Evolutionary conservation across 2,113 vertebrate species (phyloP).

Genomic region (Oncorhynchus keta): DNA sequence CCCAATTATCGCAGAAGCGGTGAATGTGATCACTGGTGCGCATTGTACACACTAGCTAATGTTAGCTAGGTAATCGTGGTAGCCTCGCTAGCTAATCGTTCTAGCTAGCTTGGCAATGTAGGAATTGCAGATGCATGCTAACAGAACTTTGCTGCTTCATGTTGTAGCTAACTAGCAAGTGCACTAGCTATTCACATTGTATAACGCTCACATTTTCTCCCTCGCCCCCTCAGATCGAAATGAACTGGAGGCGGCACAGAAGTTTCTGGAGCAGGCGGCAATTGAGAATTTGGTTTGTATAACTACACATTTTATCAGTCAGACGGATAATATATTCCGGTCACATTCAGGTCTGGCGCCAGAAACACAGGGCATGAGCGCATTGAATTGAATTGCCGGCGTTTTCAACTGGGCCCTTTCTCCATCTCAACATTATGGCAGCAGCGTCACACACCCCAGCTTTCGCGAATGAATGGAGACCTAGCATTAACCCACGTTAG

Average conservation of each 20-base stretch:
- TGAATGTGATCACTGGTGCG: no score
- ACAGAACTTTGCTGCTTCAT: background rate
- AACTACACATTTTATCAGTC: background rate
- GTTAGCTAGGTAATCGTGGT: background rate
- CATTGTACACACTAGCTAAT: background rate
- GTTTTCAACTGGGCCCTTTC: slow-evolving; percentile 10
- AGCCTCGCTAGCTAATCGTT: background rate
- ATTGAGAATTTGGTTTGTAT: slow-evolving; percentile 88
- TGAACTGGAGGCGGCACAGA: slow-evolving; percentile 94
- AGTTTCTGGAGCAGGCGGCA: slow-evolving; percentile 95
- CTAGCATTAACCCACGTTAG: slow-evolving; percentile 19
- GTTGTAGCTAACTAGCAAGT: background rate
- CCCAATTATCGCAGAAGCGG: background rate
- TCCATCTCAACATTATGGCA: background rate
- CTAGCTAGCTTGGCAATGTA: background rate
- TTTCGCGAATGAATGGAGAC: slow-evolving; percentile 18
- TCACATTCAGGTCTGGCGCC: slow-evolving; percentile 31
- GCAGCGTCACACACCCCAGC: slow-evolving; percentile 4
- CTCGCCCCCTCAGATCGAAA: slow-evolving; percentile 78
- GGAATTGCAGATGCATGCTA: background rate
- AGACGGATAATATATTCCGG: background rate
- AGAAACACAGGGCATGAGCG: background rate
- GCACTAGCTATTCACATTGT: no score
- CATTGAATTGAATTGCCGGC: slow-evolving; percentile 31
- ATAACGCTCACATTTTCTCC: background rate